Conservation (phyloP, 2,113 vertebrate genomes). For the Morone saxatilis region DNA sequence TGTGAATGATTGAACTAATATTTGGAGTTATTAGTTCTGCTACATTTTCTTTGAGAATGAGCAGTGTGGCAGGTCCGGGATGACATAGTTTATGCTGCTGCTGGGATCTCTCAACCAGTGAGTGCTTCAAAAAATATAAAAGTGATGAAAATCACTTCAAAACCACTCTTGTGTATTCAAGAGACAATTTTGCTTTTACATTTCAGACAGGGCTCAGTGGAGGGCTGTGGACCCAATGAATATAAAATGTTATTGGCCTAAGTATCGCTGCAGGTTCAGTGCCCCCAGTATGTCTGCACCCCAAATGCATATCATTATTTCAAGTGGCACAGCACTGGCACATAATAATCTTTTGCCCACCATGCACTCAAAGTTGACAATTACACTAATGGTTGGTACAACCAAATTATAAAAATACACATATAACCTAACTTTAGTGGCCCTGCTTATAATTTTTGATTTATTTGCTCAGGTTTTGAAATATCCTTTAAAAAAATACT, state of each 20-base stretch:
- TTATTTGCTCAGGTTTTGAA: neutral
- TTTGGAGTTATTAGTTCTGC: constrained; percentile 80
- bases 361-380: too few relatives aligned
- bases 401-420: neutral
- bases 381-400: too few relatives aligned
- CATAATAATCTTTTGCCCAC: neutral
- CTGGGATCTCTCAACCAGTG: constrained; percentile 61
- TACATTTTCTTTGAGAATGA: constrained; percentile 74
- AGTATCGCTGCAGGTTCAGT: constrained; percentile 24
- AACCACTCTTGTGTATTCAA: constrained; percentile 47
- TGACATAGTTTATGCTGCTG: constrained; percentile 59
- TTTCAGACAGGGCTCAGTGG: constrained; percentile 28
- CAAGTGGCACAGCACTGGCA: neutral
- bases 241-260: constrained; percentile 17
- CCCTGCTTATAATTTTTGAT: neutral
- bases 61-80: constrained; percentile 62
- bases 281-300: constrained; percentile 3
- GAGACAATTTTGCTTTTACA: constrained; percentile 57
- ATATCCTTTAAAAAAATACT: neutral
- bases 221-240: constrained; percentile 10
- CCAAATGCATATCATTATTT: constrained; percentile 5
- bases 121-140: constrained; percentile 59
- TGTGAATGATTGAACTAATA: constrained; percentile 77
- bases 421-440: neutral
- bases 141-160: constrained; percentile 66